Evolutionary conservation across 2,888 invertebrate species (phyloP), one percentile per base, ranked within the genome.

Genomic region (Tetragnatha montana): DNA sequence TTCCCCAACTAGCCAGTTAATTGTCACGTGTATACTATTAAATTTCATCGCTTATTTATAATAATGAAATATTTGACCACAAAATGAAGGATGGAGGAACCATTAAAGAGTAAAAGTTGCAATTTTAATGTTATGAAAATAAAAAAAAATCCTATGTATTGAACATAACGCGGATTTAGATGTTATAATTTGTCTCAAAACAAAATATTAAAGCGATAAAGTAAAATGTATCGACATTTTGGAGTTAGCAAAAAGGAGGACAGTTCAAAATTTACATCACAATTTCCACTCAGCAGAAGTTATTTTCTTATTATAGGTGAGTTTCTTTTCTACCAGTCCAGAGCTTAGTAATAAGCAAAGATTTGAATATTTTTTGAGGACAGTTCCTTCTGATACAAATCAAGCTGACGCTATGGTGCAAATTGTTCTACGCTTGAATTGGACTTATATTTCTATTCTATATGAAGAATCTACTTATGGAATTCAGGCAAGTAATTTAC

Each of bases 381-480:
- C 98, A 7, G 98, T 98, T 92, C 98, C 98, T 0, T 98, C 98
- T 0, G 98, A 98, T 94, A 96, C 97, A 93, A 97, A 98, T 93
- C 98, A 98, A 91, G 93, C 93, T 3, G 96, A 97, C 92, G 98
- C 97, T 0, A 98, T 98, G 97, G 97, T 98, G 22, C 97, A 98
- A 93, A 97, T 98, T 92, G 96, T 98, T 19, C 95, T 95, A 92
- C 95, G 95, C 92, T 95, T 98, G 94, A 95, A 96, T 79, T 98
- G 98, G 98, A 97, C 97, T 91, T 98, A 98, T 94, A 96, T 98
- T 22, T 98, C 98, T 82, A 97, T 98, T 92, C 96, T 98, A 91
- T 98, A 98, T 93, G 98, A 98, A 93, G 98, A 98, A 93, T 98
- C 98, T 89, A 98, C 97, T 94, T 98, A 98, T 93, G 98, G 98